Conservation (phyloP, 2,888 invertebrate genomes). For the Dioctria rufipes region DNA sequence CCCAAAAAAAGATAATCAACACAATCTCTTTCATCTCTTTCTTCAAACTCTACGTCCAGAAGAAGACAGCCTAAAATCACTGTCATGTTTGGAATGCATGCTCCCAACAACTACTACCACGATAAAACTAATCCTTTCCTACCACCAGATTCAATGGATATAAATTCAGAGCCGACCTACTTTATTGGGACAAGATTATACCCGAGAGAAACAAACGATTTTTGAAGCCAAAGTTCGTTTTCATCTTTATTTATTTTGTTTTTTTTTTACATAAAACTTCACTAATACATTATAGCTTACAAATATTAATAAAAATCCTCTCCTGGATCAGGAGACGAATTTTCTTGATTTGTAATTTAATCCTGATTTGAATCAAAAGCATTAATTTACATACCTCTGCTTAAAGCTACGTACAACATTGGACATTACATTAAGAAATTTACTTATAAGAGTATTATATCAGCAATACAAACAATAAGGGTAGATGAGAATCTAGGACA, state of each 20-base stretch:
- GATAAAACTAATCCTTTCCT: slow-evolving; percentile 85
- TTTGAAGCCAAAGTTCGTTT: slow-evolving; percentile 35
- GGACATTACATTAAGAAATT: too few relatives aligned
- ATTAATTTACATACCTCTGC: too few relatives aligned
- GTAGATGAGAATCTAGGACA: too few relatives aligned
- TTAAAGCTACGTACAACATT: too few relatives aligned
- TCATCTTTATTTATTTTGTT: too few relatives aligned
- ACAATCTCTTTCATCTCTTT: not conserved
- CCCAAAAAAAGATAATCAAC: too few relatives aligned
- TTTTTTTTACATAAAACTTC: not conserved
- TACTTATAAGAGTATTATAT: too few relatives aligned
- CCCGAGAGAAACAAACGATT: slow-evolving; percentile 61
- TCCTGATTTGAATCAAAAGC: too few relatives aligned
- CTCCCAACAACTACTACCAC: slow-evolving; percentile 92
- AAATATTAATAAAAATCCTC: slow-evolving; percentile 68
- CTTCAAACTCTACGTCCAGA: slow-evolving; percentile 89
- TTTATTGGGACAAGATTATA: slow-evolving; percentile 79
- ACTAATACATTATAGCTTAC: slow-evolving; percentile 2
- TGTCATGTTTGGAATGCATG: slow-evolving; percentile 93
- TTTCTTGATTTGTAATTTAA: slow-evolving; percentile 83
- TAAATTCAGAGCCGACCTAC: slow-evolving; percentile 73
- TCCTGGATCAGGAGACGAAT: slow-evolving; percentile 62
- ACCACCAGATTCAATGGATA: slow-evolving; percentile 70
- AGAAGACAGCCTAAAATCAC: slow-evolving; percentile 88
- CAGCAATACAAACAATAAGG: too few relatives aligned